phyloP scores from a whole-genome alignment of 2,113 vertebrate genomes.

The Chelonoidis abingdonii region DNA sequence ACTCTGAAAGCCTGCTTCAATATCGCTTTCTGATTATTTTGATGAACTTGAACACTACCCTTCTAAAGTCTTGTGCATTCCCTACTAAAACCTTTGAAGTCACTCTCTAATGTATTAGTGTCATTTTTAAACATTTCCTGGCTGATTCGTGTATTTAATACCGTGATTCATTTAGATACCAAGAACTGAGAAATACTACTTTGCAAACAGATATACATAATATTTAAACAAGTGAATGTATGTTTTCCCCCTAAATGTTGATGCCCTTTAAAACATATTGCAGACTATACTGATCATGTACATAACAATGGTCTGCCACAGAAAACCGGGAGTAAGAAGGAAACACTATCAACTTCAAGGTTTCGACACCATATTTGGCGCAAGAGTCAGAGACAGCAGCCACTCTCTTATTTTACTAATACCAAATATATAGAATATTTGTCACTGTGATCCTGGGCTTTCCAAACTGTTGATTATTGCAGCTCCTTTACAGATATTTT shows the following conservation, averaged over 20 bases:
- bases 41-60: neutral
- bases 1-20: neutral
- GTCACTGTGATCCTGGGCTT: neutral
- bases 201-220: too few relatives aligned
- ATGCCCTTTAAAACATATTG: neutral
- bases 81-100: neutral
- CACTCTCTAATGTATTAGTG: neutral
- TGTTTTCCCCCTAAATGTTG: neutral
- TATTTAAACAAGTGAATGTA: too few relatives aligned
- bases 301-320: neutral
- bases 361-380: neutral
- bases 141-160: neutral
- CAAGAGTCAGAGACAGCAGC: neutral
- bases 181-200: too few relatives aligned
- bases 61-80: neutral
- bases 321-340: neutral
- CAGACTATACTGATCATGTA: neutral
- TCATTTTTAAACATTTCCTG: neutral
- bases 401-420: neutral
- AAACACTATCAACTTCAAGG: neutral
- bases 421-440: constrained; percentile 14
- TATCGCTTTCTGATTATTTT: neutral
- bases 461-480: too few relatives aligned
- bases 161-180: neutral
- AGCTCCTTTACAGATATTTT: too few relatives aligned